Conservation (phyloP, 1,140 invertebrate species). For the Venturia canescens region DNA sequence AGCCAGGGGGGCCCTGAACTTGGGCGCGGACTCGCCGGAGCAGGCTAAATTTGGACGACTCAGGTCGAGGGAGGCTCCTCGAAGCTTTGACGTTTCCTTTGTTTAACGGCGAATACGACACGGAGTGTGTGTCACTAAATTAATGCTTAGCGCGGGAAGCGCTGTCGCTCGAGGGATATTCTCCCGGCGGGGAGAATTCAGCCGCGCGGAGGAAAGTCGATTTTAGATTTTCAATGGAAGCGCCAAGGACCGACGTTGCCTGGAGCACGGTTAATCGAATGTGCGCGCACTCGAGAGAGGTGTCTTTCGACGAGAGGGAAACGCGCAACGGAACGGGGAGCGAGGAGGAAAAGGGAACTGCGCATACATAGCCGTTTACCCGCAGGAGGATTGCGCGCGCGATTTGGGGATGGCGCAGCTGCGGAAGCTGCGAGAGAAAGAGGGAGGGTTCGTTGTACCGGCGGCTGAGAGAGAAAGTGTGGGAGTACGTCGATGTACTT, state of each 20-base stretch:
- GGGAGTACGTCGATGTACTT: background rate
- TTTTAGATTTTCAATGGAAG: background rate
- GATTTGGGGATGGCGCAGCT: conserved; percentile 8
- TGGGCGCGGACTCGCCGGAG: background rate
- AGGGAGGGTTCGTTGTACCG: background rate
- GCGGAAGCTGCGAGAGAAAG: conserved; percentile 15
- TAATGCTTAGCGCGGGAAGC: background rate
- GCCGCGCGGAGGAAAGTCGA: background rate
- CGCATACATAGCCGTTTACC: background rate
- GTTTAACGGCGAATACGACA: no score
- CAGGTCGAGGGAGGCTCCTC: no score
- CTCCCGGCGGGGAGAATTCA: no score
- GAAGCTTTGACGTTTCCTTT: no score
- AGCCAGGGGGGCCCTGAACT: background rate
- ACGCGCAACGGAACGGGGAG: background rate
- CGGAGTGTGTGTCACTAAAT: no score
- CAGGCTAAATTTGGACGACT: background rate
- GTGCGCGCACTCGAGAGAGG: background rate
- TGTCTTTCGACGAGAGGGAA: background rate
- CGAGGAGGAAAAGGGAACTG: background rate
- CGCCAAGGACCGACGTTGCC: background rate
- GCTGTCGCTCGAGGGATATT: no score
- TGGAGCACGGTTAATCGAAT: background rate
- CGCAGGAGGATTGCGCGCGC: conserved; percentile 8
- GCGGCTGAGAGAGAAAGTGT: conserved; percentile 6